A percentile compares a stretch with the other conserved stretches of the same genome.
These are phyloP conservation scores for Protaetia brevitarsis DNA, from an alignment of 1,140 invertebrate genomes.

Conservation along the genomic window DNA sequence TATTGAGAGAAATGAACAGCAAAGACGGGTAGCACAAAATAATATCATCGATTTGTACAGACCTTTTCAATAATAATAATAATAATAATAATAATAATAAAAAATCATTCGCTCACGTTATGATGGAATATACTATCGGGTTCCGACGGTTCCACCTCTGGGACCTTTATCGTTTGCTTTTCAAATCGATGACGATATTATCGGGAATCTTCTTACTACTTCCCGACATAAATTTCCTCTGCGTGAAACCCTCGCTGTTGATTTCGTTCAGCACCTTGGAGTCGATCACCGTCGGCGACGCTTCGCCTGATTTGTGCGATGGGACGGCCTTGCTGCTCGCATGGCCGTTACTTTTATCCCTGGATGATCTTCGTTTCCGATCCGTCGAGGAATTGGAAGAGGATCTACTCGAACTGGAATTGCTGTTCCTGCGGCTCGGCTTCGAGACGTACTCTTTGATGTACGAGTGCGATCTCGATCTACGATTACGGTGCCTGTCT, in stretches of 20 bases:
- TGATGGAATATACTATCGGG: conserved; percentile 46
- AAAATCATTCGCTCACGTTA: conserved; percentile 37
- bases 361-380: neutral
- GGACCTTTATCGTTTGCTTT: conserved; percentile 47
- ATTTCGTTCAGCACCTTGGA: conserved; percentile 39
- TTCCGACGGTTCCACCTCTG: conserved; percentile 42
- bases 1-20: too few relatives aligned
- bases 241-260: conserved; percentile 42
- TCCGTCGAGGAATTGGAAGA: neutral
- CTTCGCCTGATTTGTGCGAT: conserved; percentile 22
- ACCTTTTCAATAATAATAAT: neutral
- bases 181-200: conserved; percentile 46
- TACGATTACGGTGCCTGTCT: conserved; percentile 26
- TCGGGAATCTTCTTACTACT: conserved; percentile 39
- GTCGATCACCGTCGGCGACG: conserved; percentile 30
- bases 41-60: neutral
- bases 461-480: conserved; percentile 39
- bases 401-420: conserved; percentile 24
- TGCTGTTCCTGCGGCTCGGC: conserved; percentile 32
- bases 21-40: too few relatives aligned
- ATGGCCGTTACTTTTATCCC: conserved; percentile 15
- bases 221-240: conserved; percentile 37
- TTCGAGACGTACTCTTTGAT: conserved; percentile 39
- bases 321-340: neutral
- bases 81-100: neutral